A percentile compares a stretch with the other conserved stretches of the same genome.
These are phyloP conservation scores for Matsumyia berberina DNA, from an alignment of 2,888 invertebrate genomes.

Conservation along the genomic window DNA sequence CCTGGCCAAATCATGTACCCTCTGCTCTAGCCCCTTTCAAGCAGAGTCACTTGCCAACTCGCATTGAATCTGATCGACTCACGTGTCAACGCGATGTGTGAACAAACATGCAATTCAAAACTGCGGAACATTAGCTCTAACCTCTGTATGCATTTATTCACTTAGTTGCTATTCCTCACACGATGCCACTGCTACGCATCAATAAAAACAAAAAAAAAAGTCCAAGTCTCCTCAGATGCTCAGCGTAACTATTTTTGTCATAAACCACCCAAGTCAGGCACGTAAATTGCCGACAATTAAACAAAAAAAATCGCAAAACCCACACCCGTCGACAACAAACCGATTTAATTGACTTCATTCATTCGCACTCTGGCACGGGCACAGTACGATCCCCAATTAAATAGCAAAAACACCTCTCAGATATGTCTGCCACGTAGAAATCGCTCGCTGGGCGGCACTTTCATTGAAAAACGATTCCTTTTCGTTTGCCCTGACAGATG, in stretches of 20 bases:
- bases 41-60: no score
- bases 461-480: conserved; percentile 16
- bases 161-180: conserved; percentile 21
- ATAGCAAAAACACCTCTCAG: conserved; percentile 19
- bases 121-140: not conserved
- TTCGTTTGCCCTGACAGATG: conserved; percentile 5
- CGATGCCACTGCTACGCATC: conserved; percentile 8
- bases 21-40: no score
- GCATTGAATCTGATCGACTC: not conserved
- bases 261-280: conserved; percentile 47
- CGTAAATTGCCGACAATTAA: conserved; percentile 55
- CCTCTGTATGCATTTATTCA: not conserved
- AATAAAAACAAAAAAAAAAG: not conserved
- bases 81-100: not conserved
- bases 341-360: conserved; percentile 62
- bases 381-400: conserved; percentile 37
- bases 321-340: conserved; percentile 33
- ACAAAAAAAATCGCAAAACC: conserved; percentile 30
- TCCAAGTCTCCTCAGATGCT: not conserved
- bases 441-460: conserved; percentile 14
- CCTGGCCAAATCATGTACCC: no score
- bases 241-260: conserved; percentile 1
- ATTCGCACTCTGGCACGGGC: conserved; percentile 37
- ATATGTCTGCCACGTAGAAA: conserved; percentile 31
- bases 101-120: not conserved